Percentiles rank a stretch among this genome's conserved stretches.
phyloP scores from a whole-genome alignment of 1,140 invertebrate species.

The Lanistes nyassanus region DNA sequence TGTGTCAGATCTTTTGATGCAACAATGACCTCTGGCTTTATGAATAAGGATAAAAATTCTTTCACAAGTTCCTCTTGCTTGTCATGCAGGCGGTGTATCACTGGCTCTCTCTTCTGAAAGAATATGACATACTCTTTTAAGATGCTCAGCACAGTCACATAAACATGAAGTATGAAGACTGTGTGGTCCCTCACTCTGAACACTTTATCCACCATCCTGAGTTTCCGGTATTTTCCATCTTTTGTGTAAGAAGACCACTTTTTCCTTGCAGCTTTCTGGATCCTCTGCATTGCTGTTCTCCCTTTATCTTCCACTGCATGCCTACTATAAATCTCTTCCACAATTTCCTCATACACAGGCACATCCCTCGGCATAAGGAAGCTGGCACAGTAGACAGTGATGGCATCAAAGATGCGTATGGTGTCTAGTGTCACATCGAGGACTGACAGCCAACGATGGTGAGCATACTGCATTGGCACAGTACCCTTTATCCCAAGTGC shows the following conservation, averaged over 20 bases:
- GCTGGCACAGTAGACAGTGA: constrained; percentile 36
- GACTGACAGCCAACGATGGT: constrained; percentile 45
- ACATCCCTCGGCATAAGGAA: constrained; percentile 25
- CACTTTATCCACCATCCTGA: constrained; percentile 25
- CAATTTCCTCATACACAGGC: not conserved
- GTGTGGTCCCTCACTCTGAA: constrained; percentile 28
- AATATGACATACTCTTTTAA: constrained; percentile 35
- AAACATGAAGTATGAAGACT: constrained; percentile 17
- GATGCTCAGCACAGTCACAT: constrained; percentile 31
- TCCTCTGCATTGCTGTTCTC: constrained; percentile 20
- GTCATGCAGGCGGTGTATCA: constrained; percentile 37
- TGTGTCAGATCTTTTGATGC: constrained; percentile 1
- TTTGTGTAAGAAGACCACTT: constrained; percentile 34
- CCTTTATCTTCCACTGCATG: constrained; percentile 2
- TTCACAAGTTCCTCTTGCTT: constrained; percentile 31
- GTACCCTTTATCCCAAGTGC: constrained; percentile 37
- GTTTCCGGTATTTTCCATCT: constrained; percentile 33
- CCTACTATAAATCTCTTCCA: constrained; percentile 13
- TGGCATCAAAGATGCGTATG: constrained; percentile 31
- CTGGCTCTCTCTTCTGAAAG: constrained; percentile 35
- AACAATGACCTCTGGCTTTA: constrained; percentile 31
- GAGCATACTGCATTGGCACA: constrained; percentile 37
- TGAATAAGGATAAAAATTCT: constrained; percentile 33
- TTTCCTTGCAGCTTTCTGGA: constrained; percentile 9
- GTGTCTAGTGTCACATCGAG: constrained; percentile 42